A percentile compares a stretch with the other conserved stretches of the same genome.
Conservation (phyloP, 2,113 vertebrate genomes). For the Pomatostomus ruficeps region DNA sequence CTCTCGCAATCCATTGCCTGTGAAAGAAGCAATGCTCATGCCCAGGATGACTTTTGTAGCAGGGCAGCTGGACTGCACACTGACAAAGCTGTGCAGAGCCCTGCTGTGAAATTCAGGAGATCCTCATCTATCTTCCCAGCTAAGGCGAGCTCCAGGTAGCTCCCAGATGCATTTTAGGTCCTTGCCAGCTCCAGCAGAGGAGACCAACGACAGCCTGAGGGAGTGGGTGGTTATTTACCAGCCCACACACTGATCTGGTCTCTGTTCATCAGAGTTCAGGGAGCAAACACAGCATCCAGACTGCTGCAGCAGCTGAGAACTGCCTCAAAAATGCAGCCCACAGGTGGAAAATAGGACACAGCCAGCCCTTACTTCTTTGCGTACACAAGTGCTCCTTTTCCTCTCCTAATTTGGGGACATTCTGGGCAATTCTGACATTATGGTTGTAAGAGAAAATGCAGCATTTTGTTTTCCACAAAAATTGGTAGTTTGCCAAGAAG, state of each 20-base stretch:
- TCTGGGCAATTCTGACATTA: background rate
- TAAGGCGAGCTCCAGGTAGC: background rate
- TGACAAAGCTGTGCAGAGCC: background rate
- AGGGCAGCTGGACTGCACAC: background rate
- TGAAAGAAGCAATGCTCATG: background rate
- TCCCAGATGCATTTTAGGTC: background rate
- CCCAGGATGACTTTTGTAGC: background rate
- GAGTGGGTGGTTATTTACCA: background rate
- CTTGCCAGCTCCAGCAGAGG: background rate
- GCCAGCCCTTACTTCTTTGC: background rate
- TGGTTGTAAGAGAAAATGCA: background rate
- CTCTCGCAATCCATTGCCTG: background rate
- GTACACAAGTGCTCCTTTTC: background rate
- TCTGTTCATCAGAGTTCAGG: background rate
- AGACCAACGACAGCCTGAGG: fast-evolving
- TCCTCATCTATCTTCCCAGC: background rate
- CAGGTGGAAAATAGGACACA: background rate
- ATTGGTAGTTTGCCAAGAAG: background rate
- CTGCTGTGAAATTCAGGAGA: background rate
- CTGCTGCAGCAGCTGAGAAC: background rate
- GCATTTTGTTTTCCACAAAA: background rate
- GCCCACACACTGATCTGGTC: fast-evolving
- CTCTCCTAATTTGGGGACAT: background rate
- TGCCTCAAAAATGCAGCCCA: background rate
- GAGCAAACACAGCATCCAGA: background rate